These are phyloP conservation scores for Drosophila kambysellisi DNA, from an alignment of 2,888 invertebrate species.

Conservation along the genomic window DNA sequence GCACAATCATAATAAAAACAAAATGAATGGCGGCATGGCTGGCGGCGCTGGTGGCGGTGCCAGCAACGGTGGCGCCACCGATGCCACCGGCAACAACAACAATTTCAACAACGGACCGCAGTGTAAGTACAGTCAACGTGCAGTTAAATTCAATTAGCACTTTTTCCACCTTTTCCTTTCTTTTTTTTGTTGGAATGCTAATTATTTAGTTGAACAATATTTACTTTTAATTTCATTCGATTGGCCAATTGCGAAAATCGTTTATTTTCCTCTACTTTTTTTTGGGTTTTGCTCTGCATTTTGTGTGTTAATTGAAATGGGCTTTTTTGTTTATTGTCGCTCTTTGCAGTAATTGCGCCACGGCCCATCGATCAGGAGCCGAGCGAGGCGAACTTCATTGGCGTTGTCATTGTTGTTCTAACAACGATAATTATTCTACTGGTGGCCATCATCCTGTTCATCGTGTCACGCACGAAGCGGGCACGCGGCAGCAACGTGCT, in stretches of 20 bases:
- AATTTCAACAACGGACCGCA: slow-evolving; percentile 82
- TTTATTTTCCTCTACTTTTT: background rate
- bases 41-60: slow-evolving; percentile 48
- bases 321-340: slow-evolving; percentile 30
- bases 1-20: slow-evolving; percentile 86
- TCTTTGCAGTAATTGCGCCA: slow-evolving; percentile 84
- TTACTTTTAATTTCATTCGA: slow-evolving; percentile 73
- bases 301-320: slow-evolving; percentile 62
- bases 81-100: slow-evolving; percentile 47
- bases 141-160: slow-evolving; percentile 65
- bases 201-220: slow-evolving; percentile 78
- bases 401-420: slow-evolving; percentile 89
- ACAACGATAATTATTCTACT: slow-evolving; percentile 90
- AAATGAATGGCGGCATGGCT: slow-evolving; percentile 65
- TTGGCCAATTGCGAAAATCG: slow-evolving; percentile 22
- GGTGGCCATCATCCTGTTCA: slow-evolving; percentile 89
- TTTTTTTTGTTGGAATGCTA: slow-evolving; percentile 34
- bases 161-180: background rate
- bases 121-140: slow-evolving; percentile 64
- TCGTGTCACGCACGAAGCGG: slow-evolving; percentile 88
- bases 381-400: slow-evolving; percentile 87
- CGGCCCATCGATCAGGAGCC: slow-evolving; percentile 87
- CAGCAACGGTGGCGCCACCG: slow-evolving; percentile 62
- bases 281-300: slow-evolving; percentile 5
- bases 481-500: slow-evolving; percentile 85